Base-by-base conservation (phyloP, 1,140 invertebrate genomes). In the Dufourea novaeangliae region DNA sequence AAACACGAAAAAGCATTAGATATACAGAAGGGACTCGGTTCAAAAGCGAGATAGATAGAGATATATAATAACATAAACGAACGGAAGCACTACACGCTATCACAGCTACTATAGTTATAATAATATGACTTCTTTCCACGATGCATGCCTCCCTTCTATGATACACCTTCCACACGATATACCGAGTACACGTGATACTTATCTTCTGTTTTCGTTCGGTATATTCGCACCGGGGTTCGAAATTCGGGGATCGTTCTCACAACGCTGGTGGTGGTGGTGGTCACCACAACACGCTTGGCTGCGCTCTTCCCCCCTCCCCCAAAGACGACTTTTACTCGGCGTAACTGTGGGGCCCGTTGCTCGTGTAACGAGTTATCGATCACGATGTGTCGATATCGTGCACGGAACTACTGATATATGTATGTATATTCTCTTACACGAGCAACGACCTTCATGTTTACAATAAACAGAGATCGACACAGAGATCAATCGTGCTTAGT, bases 61-160 rank as follows among this genome's bases (percentile, higher is more conserved):
- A 39, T 12, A 39, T 41, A 41, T 41, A 41, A 5, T 46, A 50
- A 77, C 57, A 62, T 34, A 76, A 76, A 69, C 73, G 8, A 69
- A 69, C 32, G 25, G 34, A 71, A 77, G 68, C 75, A n/a, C 44
- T 77, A 71, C n/a, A n/a, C 75, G 34, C 7, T 71, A 62, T 29
- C 20, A 77, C 67, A 63, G 17, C 44, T 71, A 71, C 32, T 22
- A 68, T n/a, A n/a, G n/a, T n/a, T n/a, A n/a, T n/a, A n/a, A 44
- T 67, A 64, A 66, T 62, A 57, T 52, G 17, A 50, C 46, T 50
- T 50, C 46, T 50, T 44, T 77, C 59, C 57, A 77, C 57, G 75
- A 71, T 62, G 56, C 75, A 77, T 77, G 68, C 44, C 56, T 77
- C 75, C 56, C 44, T 71, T 77, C 75, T 71, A 77, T 77, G n/a